phyloP scores from a whole-genome alignment of 2,797 vertebrate genomes.

The Eurystomus glaucurus region DNA sequence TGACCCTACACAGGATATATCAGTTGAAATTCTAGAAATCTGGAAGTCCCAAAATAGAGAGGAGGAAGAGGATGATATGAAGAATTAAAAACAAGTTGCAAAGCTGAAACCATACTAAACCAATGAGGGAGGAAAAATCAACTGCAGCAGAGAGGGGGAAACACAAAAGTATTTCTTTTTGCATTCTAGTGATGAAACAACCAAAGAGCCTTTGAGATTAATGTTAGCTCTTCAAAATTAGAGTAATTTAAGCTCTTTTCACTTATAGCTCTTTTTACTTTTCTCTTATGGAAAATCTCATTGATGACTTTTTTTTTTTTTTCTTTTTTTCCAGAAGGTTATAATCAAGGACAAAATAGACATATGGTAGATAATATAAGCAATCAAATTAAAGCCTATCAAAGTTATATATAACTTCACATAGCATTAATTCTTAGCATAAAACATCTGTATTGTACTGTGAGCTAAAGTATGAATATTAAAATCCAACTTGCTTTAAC shows the following conservation, averaged over 20 bases:
- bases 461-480: conserved; percentile 50
- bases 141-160: accelerated
- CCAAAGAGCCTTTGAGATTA: not conserved
- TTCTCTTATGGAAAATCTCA: not conserved
- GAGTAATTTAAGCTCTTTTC: not conserved
- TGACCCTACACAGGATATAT: not conserved
- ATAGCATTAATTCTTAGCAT: conserved; percentile 26
- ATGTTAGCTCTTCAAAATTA: not conserved
- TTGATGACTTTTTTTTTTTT: not conserved
- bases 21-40: not conserved
- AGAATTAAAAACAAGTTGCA: not conserved
- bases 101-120: not conserved
- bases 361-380: not conserved
- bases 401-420: conserved; percentile 27
- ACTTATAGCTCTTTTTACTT: accelerated
- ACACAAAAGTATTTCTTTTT: not conserved
- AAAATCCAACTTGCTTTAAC: conserved; percentile 8
- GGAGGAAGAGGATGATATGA: not conserved
- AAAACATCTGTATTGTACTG: conserved; percentile 13
- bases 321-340: not conserved
- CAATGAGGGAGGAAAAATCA: not conserved
- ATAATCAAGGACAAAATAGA: conserved; percentile 23
- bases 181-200: not conserved
- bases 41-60: not conserved
- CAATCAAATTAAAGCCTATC: conserved; percentile 16